phyloP scores from a whole-genome alignment of 2,888 invertebrate genomes.

The Lasioglossum figueresi region DNA sequence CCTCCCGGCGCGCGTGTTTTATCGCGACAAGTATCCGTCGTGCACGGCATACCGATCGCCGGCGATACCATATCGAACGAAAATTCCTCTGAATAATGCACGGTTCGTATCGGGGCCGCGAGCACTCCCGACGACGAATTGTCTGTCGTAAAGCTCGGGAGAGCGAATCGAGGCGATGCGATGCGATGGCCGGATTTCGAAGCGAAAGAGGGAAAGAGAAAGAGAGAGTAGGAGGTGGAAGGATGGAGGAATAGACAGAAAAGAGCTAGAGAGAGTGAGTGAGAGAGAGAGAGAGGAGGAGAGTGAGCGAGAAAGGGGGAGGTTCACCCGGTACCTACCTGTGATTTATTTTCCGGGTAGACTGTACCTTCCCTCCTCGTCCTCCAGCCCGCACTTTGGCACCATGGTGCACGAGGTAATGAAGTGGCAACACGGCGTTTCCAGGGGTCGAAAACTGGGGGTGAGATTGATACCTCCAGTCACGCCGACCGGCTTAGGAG shows the following conservation, averaged over 20 bases:
- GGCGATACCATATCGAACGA: slow-evolving; percentile 49
- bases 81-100: slow-evolving; percentile 58
- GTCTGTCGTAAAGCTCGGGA: slow-evolving; percentile 40
- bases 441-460: slow-evolving; percentile 75
- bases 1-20: slow-evolving; percentile 44
- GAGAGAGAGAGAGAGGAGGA: not conserved
- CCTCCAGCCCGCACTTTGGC: slow-evolving; percentile 60
- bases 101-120: slow-evolving; percentile 33
- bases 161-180: slow-evolving; percentile 35
- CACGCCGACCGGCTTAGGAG: slow-evolving; percentile 75
- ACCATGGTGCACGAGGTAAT: slow-evolving; percentile 77
- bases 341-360: slow-evolving; percentile 57
- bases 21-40: slow-evolving; percentile 52
- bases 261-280: not conserved
- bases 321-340: slow-evolving; percentile 7
- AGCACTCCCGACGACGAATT: slow-evolving; percentile 33
- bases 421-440: slow-evolving; percentile 82
- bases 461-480: slow-evolving; percentile 82
- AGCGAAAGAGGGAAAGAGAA: not conserved
- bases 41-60: slow-evolving; percentile 48
- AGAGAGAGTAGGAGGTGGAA: not conserved
- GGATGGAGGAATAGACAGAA: not conserved
- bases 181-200: slow-evolving; percentile 42
- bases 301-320: not conserved
- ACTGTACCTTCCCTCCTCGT: slow-evolving; percentile 61